phyloP scores from a whole-genome alignment of 2,113 vertebrate genomes.

The Chitala chitala region DNA sequence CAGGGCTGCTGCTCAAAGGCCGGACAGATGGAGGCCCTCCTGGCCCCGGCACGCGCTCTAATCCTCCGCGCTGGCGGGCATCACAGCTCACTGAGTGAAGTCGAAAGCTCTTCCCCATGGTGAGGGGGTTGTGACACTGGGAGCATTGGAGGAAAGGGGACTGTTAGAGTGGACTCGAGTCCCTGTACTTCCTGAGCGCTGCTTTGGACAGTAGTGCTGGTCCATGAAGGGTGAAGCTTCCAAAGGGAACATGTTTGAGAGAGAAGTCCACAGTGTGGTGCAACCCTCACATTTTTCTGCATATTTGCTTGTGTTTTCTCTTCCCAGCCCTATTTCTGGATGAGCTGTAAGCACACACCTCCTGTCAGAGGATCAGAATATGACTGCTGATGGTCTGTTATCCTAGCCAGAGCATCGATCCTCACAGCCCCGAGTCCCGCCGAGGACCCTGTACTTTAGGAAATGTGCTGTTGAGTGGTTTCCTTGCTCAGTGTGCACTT shows the following conservation, averaged over 20 bases:
- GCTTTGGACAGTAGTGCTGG: conserved; percentile 23
- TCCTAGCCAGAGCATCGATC: not conserved
- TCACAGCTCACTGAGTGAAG: conserved; percentile 42
- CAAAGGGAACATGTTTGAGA: not conserved
- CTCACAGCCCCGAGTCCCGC: not conserved
- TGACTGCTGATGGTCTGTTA: not conserved
- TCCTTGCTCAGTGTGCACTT: not conserved
- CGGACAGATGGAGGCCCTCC: conserved; percentile 80
- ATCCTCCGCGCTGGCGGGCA: conserved; percentile 51
- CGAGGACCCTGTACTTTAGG: not conserved
- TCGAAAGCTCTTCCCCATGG: conserved; percentile 11
- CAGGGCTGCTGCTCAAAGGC: conserved; percentile 65
- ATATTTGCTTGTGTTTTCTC: not conserved
- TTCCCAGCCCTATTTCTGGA: no score
- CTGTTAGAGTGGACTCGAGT: not conserved
- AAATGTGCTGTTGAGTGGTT: not conserved
- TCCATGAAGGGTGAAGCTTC: not conserved
- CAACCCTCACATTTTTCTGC: not conserved
- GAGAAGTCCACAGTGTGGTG: not conserved
- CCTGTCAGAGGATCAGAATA: not conserved
- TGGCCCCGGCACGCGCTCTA: conserved; percentile 67
- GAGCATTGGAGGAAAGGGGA: not conserved
- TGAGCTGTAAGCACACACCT: not conserved
- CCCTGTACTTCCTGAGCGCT: not conserved
- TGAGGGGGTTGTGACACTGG: conserved; percentile 30